Conservation (phyloP, 2,888 invertebrate species). For the Nemoura dubitans region DNA sequence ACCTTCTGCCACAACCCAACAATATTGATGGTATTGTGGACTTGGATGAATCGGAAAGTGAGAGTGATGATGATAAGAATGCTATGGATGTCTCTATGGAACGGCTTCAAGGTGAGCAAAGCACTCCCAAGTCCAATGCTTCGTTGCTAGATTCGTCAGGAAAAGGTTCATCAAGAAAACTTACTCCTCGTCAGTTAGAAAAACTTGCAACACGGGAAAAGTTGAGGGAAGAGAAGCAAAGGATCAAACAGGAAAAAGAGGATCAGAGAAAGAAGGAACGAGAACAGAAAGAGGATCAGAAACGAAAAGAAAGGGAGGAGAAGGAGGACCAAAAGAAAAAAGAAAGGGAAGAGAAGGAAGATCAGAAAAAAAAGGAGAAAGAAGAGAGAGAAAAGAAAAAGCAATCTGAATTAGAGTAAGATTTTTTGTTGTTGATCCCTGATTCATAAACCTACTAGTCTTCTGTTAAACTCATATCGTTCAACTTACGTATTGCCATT, state of each 20-base stretch:
- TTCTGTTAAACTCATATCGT: too few relatives aligned
- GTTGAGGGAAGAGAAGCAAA: conserved; percentile 62
- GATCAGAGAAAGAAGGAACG: conserved; percentile 61
- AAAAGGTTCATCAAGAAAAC: background rate
- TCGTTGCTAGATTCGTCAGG: background rate
- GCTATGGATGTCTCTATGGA: background rate
- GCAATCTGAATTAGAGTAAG: conserved; percentile 60
- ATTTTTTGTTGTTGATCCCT: conserved; percentile 53
- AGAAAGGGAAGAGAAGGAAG: conserved; percentile 48
- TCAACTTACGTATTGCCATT: background rate
- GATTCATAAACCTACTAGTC: background rate
- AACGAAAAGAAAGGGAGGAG: conserved; percentile 60
- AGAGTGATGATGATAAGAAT: background rate
- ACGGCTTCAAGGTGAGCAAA: background rate
- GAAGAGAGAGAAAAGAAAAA: conserved; percentile 58
- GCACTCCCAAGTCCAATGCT: background rate
- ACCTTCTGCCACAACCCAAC: background rate
- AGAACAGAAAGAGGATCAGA: conserved; percentile 59
- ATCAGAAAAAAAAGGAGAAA: conserved; percentile 57
- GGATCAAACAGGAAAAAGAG: conserved; percentile 66
- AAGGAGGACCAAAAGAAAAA: conserved; percentile 47
- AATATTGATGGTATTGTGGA: background rate
- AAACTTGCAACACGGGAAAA: conserved; percentile 59
- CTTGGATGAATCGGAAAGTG: background rate
- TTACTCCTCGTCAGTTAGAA: conserved; percentile 27